Percentiles rank a stretch among this genome's conserved stretches.
These are phyloP conservation scores for Zingel zingel DNA, from an alignment of 2,113 vertebrate genomes.

Conservation along the genomic window DNA sequence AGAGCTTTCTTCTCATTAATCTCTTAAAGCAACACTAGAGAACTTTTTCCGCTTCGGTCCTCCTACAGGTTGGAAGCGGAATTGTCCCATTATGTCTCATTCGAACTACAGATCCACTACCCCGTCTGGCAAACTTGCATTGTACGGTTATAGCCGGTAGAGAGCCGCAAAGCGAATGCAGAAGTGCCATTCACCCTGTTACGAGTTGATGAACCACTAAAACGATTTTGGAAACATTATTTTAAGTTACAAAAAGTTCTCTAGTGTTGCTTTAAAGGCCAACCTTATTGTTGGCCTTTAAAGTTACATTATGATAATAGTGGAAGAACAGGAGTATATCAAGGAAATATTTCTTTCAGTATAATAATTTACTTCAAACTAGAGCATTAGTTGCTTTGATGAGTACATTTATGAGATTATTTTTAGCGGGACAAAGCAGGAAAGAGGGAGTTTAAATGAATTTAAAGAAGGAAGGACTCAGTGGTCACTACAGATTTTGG, in stretches of 20 bases:
- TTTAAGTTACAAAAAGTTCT: too few species aligned
- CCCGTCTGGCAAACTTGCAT: too few species aligned
- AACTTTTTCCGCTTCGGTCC: too few species aligned
- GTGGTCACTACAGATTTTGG: slow-evolving; percentile 1
- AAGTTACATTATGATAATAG: slow-evolving; percentile 7
- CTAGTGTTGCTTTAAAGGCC: neutral
- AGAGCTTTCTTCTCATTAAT: slow-evolving; percentile 47
- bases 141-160: too few species aligned
- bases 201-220: too few species aligned
- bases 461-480: neutral
- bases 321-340: slow-evolving; percentile 2
- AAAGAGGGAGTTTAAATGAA: slow-evolving; percentile 12
- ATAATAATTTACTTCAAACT: slow-evolving; percentile 12
- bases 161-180: too few species aligned
- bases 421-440: slow-evolving; percentile 6
- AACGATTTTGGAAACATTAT: too few species aligned
- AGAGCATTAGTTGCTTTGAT: slow-evolving; percentile 28
- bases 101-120: too few species aligned
- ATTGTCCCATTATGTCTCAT: too few species aligned
- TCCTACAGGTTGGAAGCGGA: too few species aligned
- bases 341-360: slow-evolving; percentile 22
- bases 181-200: too few species aligned
- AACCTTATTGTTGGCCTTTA: too few species aligned
- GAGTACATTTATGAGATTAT: slow-evolving; percentile 40
- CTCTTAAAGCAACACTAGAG: neutral